Conservation (phyloP, 1,140 invertebrate genomes). For the Globodera rostochiensis region DNA sequence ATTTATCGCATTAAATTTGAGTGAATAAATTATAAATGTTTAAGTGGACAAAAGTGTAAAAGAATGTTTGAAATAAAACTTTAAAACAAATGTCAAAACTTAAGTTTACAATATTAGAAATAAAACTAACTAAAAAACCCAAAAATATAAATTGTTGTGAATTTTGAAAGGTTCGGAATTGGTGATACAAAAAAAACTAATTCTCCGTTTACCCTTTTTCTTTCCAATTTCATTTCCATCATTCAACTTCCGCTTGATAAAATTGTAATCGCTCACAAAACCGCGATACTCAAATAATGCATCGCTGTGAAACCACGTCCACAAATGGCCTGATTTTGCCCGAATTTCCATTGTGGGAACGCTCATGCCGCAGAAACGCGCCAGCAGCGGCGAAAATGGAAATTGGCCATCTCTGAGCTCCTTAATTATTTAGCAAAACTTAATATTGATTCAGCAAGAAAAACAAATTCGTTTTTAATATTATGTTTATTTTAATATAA, state of each 20-base stretch:
- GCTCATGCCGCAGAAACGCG: conserved; percentile 40
- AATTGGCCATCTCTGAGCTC: conserved; percentile 51
- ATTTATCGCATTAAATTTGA: too few relatives aligned
- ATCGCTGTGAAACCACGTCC: conserved; percentile 49
- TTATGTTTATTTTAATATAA: neutral
- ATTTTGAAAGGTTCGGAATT: neutral
- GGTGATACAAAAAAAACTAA: neutral
- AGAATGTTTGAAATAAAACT: too few relatives aligned
- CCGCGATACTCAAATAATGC: conserved; percentile 45
- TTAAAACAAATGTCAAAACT: too few relatives aligned
- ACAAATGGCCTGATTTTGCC: conserved; percentile 36
- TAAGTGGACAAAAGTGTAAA: too few relatives aligned
- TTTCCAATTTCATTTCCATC: conserved; percentile 15
- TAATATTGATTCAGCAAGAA: neutral
- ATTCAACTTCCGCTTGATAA: conserved; percentile 33
- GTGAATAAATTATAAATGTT: too few relatives aligned
- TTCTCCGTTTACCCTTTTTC: neutral
- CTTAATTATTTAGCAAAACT: conserved; percentile 34
- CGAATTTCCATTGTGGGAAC: conserved; percentile 37
- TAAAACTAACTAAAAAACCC: too few relatives aligned
- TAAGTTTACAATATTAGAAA: too few relatives aligned
- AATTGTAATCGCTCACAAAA: conserved; percentile 49
- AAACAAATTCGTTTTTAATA: neutral
- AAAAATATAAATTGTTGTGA: too few relatives aligned
- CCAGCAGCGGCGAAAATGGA: conserved; percentile 47